These are phyloP conservation scores for Okapia johnstoni DNA, from an alignment of 2,113 vertebrate genomes.

Conservation along the genomic window DNA sequence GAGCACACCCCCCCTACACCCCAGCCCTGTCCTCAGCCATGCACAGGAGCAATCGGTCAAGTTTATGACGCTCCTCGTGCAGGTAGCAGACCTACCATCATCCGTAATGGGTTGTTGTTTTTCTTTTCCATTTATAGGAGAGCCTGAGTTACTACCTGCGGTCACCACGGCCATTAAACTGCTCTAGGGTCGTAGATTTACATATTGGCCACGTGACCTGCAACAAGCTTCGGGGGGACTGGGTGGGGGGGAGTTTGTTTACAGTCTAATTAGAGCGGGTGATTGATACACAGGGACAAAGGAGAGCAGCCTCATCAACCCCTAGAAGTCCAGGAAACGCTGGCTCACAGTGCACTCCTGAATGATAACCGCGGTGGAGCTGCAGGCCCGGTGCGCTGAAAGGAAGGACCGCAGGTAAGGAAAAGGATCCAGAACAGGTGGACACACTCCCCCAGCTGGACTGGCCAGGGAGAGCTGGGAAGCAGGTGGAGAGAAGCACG, in stretches of 20 bases:
- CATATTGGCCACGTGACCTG: conserved; percentile 58
- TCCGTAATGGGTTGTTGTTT: conserved; percentile 67
- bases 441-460: too few relatives aligned
- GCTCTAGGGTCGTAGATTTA: conserved; percentile 63
- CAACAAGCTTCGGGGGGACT: neutral
- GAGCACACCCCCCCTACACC: neutral
- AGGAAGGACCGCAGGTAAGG: neutral
- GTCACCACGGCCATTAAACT: conserved; percentile 56
- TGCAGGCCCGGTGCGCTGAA: neutral
- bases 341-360: neutral
- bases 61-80: conserved; percentile 9
- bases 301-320: conserved; percentile 7
- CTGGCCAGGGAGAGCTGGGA: neutral
- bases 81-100: conserved; percentile 63
- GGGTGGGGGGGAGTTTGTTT: neutral
- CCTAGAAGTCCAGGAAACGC: neutral
- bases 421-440: neutral
- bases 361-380: neutral
- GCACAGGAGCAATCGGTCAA: conserved; percentile 49
- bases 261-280: conserved; percentile 60
- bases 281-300: conserved; percentile 45
- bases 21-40: neutral
- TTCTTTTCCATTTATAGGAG: conserved; percentile 67
- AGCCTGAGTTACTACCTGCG: conserved; percentile 63
- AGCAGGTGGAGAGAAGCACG: neutral